A percentile compares a stretch with the other conserved stretches of the same genome.
Conservation (phyloP, 2,888 invertebrate species). For the Frankliniella fusca region DNA sequence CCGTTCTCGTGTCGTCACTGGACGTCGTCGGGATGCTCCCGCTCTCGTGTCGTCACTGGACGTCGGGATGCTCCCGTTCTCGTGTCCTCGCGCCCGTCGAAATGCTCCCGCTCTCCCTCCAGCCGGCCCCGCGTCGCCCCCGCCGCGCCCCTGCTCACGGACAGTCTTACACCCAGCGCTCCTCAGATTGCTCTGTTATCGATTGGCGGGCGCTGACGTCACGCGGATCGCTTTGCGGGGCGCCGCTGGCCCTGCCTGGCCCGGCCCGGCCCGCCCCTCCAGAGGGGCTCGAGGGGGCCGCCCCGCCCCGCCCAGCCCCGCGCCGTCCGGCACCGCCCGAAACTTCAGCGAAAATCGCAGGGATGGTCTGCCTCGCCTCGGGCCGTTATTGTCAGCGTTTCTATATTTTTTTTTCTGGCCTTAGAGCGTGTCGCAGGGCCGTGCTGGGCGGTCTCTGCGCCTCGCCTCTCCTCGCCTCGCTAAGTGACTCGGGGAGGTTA, state of each 20-base stretch:
- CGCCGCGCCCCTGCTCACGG: not conserved
- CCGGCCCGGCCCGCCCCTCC: not conserved
- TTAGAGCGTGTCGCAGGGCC: too few species aligned
- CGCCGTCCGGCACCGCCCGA: not conserved
- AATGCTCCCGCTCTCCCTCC: not conserved
- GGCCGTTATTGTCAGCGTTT: too few species aligned
- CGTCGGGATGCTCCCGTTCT: too few species aligned
- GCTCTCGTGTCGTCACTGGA: too few species aligned
- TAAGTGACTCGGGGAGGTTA: too few species aligned
- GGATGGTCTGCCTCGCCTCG: too few species aligned
- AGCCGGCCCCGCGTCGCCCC: not conserved
- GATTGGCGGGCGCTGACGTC: not conserved
- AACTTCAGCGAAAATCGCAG: not conserved
- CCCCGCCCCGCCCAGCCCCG: not conserved
- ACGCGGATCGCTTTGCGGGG: not conserved
- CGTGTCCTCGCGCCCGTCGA: not conserved
- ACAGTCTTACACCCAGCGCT: not conserved
- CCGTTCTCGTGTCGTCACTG: too few species aligned
- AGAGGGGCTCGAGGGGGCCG: not conserved
- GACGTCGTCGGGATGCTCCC: too few species aligned
- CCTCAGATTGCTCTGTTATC: not conserved
- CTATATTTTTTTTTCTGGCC: too few species aligned
- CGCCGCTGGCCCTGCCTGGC: not conserved
- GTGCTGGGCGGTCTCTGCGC: too few species aligned
- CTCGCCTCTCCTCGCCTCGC: too few species aligned